Base-by-base conservation (phyloP, 2,113 vertebrate species). In the Mirza zaza region DNA sequence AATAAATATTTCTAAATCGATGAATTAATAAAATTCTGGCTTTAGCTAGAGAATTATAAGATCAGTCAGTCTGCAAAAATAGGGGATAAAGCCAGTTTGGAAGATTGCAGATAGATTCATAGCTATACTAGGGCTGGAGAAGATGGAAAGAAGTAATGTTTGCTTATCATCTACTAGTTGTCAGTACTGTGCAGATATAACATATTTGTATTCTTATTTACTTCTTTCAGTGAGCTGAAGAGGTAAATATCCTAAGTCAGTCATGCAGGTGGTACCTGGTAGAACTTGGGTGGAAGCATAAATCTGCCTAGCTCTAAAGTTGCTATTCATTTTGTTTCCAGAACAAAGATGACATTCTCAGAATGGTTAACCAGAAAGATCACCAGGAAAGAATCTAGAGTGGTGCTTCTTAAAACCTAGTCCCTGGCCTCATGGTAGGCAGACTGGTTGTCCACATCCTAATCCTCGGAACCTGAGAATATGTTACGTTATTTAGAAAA, bases 261-360 rank as follows among this genome's bases (percentile, higher is more conserved):
- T 83, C 87, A 89, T 45, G 42, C 25, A 79, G 29, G 25, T 42
- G 27, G 23, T 65, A 18, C 55, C n/a, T 76, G 55, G 14, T 90
- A 9, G n/a, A 97, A 86, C 34, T 61, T 87, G 25, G 36, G 36
- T 91, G 87, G 95, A 57, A 73, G 63, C 23, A 90, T 23, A 87
- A 13, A 61, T 32, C 3, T 82, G 8, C 29, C 21, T 45, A 29
- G 27, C 34, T 63, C 20, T 39, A 42, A 55, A 81, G 18, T 36
- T 87, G 34, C 27, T 90, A 57, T 25, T 87, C 25, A 45, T 67
- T n/a, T 95, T 94, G n/a, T 34, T 96, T 95, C 42, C 34, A 73
- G 85, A 93, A 71, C 65, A 79, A 68, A 81, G 68, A 79, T n/a
- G 17, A 50, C 27, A 87, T 36, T 65, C 20, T 88, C 42, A 81